Percentiles rank a stretch among this genome's conserved stretches.
phyloP scores from a whole-genome alignment of 1,140 invertebrate species.

The Diuraphis noxia region DNA sequence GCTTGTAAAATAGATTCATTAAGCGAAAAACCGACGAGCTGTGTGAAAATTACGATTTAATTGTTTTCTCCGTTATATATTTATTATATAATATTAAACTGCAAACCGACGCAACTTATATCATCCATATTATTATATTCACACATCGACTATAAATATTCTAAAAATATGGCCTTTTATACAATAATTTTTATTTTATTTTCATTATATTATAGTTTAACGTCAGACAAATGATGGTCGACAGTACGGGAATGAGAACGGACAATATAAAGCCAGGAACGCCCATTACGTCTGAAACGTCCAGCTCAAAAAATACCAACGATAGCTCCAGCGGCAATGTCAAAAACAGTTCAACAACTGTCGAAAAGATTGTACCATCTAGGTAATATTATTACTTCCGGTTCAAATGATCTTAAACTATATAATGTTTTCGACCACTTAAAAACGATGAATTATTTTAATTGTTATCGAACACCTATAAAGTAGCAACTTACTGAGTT shows the following conservation, averaged over 20 bases:
- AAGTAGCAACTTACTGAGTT: background rate
- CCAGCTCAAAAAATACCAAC: conserved; percentile 48
- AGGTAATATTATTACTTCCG: conserved; percentile 24
- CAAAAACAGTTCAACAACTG: conserved; percentile 21
- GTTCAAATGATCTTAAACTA: background rate
- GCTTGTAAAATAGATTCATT: background rate
- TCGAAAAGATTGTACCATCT: conserved; percentile 26
- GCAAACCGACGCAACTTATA: background rate
- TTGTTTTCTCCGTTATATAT: background rate
- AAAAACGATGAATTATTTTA: background rate
- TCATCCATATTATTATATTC: background rate
- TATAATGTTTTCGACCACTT: background rate
- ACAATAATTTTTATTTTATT: background rate
- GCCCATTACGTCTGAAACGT: conserved; percentile 48
- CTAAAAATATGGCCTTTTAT: background rate
- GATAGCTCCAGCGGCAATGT: background rate
- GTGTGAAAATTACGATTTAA: background rate
- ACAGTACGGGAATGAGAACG: conserved; percentile 45
- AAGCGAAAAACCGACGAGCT: background rate
- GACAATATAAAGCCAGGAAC: conserved; percentile 41
- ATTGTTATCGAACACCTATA: background rate
- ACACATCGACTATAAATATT: background rate
- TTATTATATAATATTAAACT: background rate
- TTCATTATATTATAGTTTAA: conserved; percentile 17
- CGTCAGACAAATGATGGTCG: conserved; percentile 52